Base-by-base conservation (phyloP, 2,113 vertebrate species). In the Bucco capensis region DNA sequence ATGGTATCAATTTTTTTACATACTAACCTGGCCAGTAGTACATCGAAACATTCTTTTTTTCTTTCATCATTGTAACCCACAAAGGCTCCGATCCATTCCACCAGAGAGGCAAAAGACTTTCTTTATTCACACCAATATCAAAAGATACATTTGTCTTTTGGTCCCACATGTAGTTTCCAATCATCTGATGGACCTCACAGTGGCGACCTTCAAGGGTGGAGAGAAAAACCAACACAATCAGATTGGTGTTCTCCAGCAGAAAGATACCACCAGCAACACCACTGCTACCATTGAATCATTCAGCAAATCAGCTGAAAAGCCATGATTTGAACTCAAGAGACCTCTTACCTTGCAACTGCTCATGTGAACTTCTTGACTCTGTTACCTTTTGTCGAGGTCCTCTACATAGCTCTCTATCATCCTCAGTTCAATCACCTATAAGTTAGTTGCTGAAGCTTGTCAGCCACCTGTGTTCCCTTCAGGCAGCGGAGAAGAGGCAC, bases 151-250 rank as follows among this genome's bases (percentile, higher is more conserved):
- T 96, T 17, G 96, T 96, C 33, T 33, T 89, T 83, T 98, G 94
- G 61, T 99, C 99, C 98, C 98, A 99, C 99, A 99, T 99, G 96
- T 98, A 98, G 96, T 99, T 99, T 58, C 99, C 99, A 8, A 42
- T 98, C 98, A 99, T 99, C 74, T 99, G 98, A 92, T 99, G 99
- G 56, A 97, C 95, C 35, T 99, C 98, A 51, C 98, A 98, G 75
- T 99, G 97, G 23, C 98, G 98, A 56, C 99, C 99, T 99, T 87
- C 13, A 42, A 70, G 30, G 53, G 19, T n/a, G 37, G 31, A 95
- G 31, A 25, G 49, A 58, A 86, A 78, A 62, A 47, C 19, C 2
- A 86, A 35, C n/a, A 74, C 47, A 33, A 11, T 95, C 80, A 93
- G 62, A 60, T n/a, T 8, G 15, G 27, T 35, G 51, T 19, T 89